Percentiles rank a stretch among this genome's conserved stretches.
Conservation (phyloP, 2,888 invertebrate species). For the Euzophera pinguis region DNA sequence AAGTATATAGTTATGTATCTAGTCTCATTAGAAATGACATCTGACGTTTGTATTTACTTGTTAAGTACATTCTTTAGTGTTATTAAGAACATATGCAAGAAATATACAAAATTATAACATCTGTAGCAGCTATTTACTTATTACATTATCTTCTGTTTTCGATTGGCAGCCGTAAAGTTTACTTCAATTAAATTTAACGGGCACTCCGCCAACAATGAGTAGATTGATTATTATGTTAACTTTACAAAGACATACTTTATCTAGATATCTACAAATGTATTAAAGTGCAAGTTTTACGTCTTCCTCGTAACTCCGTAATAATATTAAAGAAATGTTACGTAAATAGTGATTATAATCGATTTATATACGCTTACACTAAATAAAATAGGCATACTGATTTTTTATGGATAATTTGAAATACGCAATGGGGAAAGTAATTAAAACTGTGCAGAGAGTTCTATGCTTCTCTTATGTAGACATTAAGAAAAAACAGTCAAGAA, state of each 20-base stretch:
- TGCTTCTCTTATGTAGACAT: too few species aligned
- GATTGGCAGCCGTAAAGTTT: constrained; percentile 7
- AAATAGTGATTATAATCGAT: not conserved
- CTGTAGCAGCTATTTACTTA: not conserved
- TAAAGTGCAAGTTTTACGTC: not conserved
- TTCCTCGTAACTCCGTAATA: not conserved
- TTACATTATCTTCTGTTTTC: constrained; percentile 2
- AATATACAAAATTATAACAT: not conserved
- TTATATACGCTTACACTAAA: not conserved
- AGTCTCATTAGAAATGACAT: too few species aligned
- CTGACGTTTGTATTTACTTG: too few species aligned
- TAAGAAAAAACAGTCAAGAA: too few species aligned
- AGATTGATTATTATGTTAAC: constrained; percentile 17
- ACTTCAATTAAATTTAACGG: constrained; percentile 16
- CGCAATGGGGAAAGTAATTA: not conserved
- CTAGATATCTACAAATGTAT: not conserved
- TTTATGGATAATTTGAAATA: not conserved
- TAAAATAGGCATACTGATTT: not conserved
- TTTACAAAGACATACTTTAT: constrained; percentile 13
- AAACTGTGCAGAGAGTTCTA: too few species aligned
- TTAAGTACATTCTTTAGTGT: too few species aligned
- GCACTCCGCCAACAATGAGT: constrained; percentile 13
- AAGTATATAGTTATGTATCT: too few species aligned
- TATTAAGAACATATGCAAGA: not conserved
- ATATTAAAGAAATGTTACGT: not conserved